Evolutionary conservation across 2,888 invertebrate species (phyloP).

Genomic region (Heliconius erato): DNA sequence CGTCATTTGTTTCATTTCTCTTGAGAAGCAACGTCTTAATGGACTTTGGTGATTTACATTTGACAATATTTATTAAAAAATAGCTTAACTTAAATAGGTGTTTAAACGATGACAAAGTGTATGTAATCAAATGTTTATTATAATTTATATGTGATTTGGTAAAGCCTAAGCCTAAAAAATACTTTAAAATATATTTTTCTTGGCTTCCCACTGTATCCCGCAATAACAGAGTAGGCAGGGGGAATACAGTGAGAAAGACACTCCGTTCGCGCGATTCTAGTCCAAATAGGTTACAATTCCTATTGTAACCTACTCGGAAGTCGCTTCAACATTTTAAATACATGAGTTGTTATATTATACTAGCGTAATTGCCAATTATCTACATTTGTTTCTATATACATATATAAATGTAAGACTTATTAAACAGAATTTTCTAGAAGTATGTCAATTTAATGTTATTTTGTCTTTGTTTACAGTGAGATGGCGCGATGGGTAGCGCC

Average conservation of each 20-base stretch:
- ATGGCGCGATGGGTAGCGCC: constrained; percentile 83
- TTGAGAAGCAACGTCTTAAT: constrained; percentile 18
- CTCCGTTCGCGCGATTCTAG: too few relatives aligned
- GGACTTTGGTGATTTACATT: background rate
- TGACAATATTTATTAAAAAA: background rate
- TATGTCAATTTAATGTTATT: background rate
- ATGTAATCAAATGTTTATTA: background rate
- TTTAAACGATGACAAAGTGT: background rate
- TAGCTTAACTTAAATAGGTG: background rate
- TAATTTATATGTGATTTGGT: background rate
- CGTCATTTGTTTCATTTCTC: constrained; percentile 36
- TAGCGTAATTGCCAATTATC: too few relatives aligned
- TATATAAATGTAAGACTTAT: too few relatives aligned
- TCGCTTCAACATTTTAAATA: too few relatives aligned
- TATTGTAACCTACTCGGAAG: too few relatives aligned
- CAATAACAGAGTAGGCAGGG: background rate
- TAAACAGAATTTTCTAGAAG: background rate
- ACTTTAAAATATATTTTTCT: background rate
- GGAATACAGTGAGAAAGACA: too few relatives aligned
- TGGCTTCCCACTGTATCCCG: background rate
- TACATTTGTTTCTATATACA: too few relatives aligned
- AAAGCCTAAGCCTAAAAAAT: background rate
- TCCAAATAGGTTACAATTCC: too few relatives aligned
- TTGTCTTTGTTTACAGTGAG: constrained; percentile 76
- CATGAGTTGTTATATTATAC: too few relatives aligned